A percentile compares a stretch with the other conserved stretches of the same genome.
Evolutionary conservation across 2,888 invertebrate genomes (phyloP).

Genomic region (Nomada ruficornis): DNA sequence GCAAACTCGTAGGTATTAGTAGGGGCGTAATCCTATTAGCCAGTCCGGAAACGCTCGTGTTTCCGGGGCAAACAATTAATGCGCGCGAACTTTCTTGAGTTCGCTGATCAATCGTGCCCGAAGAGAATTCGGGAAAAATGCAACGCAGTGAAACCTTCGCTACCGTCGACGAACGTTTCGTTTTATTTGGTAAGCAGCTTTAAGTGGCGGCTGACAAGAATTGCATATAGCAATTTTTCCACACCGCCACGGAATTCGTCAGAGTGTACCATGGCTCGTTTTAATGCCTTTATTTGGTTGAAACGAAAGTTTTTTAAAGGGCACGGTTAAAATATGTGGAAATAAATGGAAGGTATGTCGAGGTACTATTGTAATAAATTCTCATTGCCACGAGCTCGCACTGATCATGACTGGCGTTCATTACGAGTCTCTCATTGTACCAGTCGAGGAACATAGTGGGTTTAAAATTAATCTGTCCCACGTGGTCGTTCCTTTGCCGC

Average conservation of each 20-base stretch:
- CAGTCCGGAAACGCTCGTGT: background rate
- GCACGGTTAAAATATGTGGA: background rate
- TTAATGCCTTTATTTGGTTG: too few species aligned
- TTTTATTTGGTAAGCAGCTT: too few species aligned
- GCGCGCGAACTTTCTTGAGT: background rate
- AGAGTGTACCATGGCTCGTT: too few species aligned
- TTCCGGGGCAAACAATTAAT: constrained; percentile 36
- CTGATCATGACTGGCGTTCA: background rate
- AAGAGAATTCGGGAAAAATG: background rate
- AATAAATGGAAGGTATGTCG: background rate
- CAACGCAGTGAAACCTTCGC: too few species aligned
- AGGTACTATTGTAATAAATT: background rate
- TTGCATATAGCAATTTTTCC: too few species aligned
- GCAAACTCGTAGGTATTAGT: background rate
- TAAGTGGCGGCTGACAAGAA: too few species aligned
- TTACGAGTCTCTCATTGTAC: background rate
- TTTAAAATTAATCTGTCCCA: background rate
- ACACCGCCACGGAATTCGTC: too few species aligned
- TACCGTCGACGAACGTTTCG: too few species aligned
- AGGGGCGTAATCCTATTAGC: constrained; percentile 27
- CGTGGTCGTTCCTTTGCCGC: background rate
- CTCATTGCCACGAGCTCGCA: background rate
- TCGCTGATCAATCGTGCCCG: background rate
- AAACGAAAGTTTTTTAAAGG: too few species aligned
- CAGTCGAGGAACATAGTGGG: background rate